phyloP scores from a whole-genome alignment of 2,797 vertebrate genomes.

The Chaunax sp. region DNA sequence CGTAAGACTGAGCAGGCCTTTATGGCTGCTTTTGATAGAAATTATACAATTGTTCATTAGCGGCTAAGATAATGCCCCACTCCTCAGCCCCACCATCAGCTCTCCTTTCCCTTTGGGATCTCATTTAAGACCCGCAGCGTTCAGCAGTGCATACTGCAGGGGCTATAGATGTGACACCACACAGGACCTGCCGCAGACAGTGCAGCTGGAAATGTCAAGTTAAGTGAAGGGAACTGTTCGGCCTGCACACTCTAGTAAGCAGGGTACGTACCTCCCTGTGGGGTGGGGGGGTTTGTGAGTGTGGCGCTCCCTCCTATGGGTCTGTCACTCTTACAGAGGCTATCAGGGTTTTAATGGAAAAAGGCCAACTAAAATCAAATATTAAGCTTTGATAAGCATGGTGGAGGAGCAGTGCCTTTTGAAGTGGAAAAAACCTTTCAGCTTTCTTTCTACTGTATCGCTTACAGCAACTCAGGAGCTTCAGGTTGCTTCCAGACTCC shows the following conservation, averaged over 20 bases:
- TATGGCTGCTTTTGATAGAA: conserved; percentile 86
- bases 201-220: conserved; percentile 84
- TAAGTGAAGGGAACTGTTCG: conserved; percentile 80
- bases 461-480: conserved; percentile 51
- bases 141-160: conserved; percentile 73
- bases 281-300: conserved; percentile 39
- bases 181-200: conserved; percentile 74
- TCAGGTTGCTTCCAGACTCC: conserved; percentile 45
- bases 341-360: conserved; percentile 74
- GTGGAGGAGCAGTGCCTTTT: conserved; percentile 61
- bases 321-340: conserved; percentile 69
- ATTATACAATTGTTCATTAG: conserved; percentile 89
- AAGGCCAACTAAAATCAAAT: conserved; percentile 74
- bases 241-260: conserved; percentile 82
- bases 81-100: conserved; percentile 33
- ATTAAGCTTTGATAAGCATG: conserved; percentile 72
- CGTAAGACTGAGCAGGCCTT: conserved; percentile 78
- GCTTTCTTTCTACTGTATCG: conserved; percentile 49
- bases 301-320: conserved; percentile 35
- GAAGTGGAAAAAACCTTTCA: conserved; percentile 72
- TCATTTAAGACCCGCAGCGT: conserved; percentile 82
- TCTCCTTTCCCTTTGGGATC: conserved; percentile 83
- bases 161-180: conserved; percentile 76
- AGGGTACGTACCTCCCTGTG: conserved; percentile 72
- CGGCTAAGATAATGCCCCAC: conserved; percentile 77